phyloP scores from a whole-genome alignment of 2,888 invertebrate genomes.

The Syrista parreyssii region DNA sequence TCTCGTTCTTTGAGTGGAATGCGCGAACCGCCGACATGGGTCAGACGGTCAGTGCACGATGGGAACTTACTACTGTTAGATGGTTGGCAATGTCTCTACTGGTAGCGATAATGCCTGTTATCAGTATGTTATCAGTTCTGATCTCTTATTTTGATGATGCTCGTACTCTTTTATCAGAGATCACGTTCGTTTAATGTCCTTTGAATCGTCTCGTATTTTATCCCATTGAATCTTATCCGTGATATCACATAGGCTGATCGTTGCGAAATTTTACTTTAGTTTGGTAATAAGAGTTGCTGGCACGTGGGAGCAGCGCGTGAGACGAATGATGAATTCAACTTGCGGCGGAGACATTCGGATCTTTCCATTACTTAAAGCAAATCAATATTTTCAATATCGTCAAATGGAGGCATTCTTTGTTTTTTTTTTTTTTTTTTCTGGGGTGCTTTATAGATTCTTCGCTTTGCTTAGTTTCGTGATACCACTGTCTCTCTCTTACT shows the following conservation, averaged over 20 bases:
- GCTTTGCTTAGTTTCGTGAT: background rate
- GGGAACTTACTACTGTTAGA: background rate
- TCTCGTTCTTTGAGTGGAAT: background rate
- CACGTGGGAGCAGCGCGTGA: background rate
- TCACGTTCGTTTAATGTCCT: background rate
- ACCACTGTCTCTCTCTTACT: background rate
- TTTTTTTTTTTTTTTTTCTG: conserved; percentile 12
- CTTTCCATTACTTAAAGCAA: conserved; percentile 46
- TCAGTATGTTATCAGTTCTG: background rate
- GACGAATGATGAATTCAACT: background rate
- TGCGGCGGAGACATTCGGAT: background rate
- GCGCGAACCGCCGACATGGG: background rate
- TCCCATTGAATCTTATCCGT: background rate
- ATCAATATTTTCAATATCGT: conserved; percentile 57
- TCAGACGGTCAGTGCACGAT: background rate
- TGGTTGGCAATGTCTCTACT: background rate
- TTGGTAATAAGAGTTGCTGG: background rate
- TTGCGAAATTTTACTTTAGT: background rate
- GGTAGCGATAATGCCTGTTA: too few relatives aligned
- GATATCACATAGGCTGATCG: background rate
- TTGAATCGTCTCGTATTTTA: background rate
- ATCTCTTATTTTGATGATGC: background rate
- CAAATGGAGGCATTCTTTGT: conserved; percentile 43
- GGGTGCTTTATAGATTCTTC: background rate
- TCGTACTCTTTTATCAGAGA: background rate